Conservation (phyloP, 2,797 vertebrate genomes). For the Denticeps clupeoides region DNA sequence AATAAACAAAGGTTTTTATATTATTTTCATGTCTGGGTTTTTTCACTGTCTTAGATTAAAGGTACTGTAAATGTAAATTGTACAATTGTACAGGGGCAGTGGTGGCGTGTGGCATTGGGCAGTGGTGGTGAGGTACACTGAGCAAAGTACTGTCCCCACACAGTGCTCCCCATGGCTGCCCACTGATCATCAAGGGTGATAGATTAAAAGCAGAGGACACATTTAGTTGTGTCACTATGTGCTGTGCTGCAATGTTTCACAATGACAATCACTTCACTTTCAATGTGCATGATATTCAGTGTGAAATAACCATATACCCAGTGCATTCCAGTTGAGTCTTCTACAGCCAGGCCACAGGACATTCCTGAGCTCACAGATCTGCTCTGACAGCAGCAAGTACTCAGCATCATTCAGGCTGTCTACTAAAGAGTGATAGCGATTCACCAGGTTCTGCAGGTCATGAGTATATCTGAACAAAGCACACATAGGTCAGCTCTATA, state of each 20-base stretch:
- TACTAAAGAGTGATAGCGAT: slow-evolving; percentile 57
- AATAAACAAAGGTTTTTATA: slow-evolving; percentile 6
- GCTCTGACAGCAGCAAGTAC: slow-evolving; percentile 55
- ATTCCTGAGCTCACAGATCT: slow-evolving; percentile 54
- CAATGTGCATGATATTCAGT: not conserved
- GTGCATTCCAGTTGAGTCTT: slow-evolving; percentile 77
- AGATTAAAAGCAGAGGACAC: no score
- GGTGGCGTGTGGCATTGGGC: no score
- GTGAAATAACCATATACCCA: slow-evolving; percentile 54
- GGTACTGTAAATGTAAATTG: no score
- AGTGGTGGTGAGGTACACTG: no score
- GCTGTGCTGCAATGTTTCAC: no score
- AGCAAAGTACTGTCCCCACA: no score
- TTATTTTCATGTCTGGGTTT: no score
- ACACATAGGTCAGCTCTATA: not conserved
- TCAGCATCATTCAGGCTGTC: slow-evolving; percentile 64
- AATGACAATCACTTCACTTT: not conserved
- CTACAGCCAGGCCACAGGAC: slow-evolving; percentile 64
- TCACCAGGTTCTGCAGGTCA: slow-evolving; percentile 60
- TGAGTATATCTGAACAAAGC: slow-evolving; percentile 52
- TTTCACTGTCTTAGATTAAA: no score
- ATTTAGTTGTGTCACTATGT: no score
- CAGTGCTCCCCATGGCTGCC: no score
- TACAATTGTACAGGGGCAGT: no score
- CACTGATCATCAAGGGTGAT: no score